Evolutionary conservation across 2,113 vertebrate species (phyloP).

Genomic region (Pollimyrus isidori): DNA sequence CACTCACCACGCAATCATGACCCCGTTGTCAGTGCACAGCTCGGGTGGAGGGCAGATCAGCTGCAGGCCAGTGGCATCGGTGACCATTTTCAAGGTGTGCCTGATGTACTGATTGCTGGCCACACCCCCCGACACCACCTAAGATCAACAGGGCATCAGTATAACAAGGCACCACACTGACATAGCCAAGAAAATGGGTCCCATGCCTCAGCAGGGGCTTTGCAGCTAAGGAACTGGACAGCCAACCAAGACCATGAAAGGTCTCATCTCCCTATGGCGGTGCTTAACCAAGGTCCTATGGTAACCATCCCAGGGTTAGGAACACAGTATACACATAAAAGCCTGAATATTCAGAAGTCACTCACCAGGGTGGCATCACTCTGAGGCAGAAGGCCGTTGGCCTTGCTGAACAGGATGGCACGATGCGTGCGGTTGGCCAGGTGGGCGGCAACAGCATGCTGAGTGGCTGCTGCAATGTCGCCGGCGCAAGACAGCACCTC

Average conservation of each 20-base stretch:
- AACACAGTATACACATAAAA: not conserved
- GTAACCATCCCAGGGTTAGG: not conserved
- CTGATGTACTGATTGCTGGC: conserved; percentile 88
- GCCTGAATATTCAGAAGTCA: not conserved
- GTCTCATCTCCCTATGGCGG: not conserved
- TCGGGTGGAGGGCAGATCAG: conserved; percentile 78
- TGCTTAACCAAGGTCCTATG: not conserved
- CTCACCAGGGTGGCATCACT: conserved; percentile 70
- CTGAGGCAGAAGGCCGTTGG: conserved; percentile 56
- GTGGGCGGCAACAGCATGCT: conserved; percentile 69
- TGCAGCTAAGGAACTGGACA: not conserved
- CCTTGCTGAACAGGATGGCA: conserved; percentile 81
- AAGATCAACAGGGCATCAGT: not conserved
- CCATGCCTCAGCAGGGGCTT: not conserved
- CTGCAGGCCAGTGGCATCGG: conserved; percentile 62
- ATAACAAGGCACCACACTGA: not conserved
- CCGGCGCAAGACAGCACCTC: conserved; percentile 70
- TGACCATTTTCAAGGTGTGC: conserved; percentile 61
- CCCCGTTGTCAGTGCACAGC: conserved; percentile 89
- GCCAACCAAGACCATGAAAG: not conserved
- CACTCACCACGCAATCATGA: conserved; percentile 91
- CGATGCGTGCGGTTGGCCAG: conserved; percentile 75
- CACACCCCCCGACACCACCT: conserved; percentile 92
- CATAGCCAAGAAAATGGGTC: not conserved
- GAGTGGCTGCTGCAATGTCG: conserved; percentile 78